phyloP scores from a whole-genome alignment of 2,888 invertebrate species.

The Eulithis prunata region DNA sequence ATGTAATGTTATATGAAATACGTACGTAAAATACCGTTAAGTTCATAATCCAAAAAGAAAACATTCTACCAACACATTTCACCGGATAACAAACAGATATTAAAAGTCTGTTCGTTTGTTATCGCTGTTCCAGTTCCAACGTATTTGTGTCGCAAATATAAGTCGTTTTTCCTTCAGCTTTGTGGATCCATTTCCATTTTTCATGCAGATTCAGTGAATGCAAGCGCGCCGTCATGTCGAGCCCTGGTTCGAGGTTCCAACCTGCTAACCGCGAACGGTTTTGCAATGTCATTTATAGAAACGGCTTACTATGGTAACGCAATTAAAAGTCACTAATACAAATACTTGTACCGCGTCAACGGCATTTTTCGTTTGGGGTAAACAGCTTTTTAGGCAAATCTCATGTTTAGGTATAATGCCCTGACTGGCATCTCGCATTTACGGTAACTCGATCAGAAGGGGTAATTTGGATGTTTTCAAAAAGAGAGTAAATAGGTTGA shows the following conservation, averaged over 20 bases:
- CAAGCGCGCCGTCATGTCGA: slow-evolving; percentile 37
- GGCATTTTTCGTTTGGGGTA: no score
- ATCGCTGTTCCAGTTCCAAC: slow-evolving; percentile 45
- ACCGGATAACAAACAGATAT: slow-evolving; percentile 17
- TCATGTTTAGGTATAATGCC: no score
- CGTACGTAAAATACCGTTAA: no score
- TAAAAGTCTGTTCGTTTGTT: slow-evolving; percentile 29
- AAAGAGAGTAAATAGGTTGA: no score
- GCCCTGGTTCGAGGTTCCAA: slow-evolving; percentile 29
- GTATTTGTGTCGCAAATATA: slow-evolving; percentile 50
- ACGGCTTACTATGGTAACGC: slow-evolving; percentile 24
- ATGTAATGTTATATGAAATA: no score
- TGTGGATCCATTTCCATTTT: slow-evolving; percentile 57
- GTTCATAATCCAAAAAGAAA: neutral
- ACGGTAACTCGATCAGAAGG: no score
- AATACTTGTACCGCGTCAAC: no score
- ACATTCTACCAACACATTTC: neutral
- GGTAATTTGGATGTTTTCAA: no score
- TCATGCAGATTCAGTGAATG: slow-evolving; percentile 49
- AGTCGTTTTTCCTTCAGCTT: slow-evolving; percentile 43
- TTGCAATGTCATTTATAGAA: slow-evolving; percentile 33
- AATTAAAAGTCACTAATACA: neutral
- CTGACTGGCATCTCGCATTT: no score
- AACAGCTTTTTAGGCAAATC: no score
- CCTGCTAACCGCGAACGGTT: slow-evolving; percentile 35